phyloP scores from a whole-genome alignment of 2,797 vertebrate species.

The Erpetoichthys calabaricus region DNA sequence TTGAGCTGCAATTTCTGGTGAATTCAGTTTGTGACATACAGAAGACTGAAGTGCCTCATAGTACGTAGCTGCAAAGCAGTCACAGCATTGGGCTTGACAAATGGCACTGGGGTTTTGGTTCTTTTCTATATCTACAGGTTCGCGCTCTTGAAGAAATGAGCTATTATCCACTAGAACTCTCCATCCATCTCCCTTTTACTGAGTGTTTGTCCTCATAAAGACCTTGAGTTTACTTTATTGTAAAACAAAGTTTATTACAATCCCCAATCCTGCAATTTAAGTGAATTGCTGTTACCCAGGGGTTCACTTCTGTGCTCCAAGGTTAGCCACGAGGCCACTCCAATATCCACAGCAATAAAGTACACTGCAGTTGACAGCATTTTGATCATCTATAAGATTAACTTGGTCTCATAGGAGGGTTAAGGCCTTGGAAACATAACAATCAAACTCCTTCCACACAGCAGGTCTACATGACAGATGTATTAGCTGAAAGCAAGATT shows the following conservation, averaged over 20 bases:
- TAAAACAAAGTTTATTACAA: neutral
- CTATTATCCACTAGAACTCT: too few relatives aligned
- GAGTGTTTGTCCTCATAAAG: neutral
- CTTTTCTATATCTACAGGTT: too few relatives aligned
- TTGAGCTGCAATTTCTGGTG: too few relatives aligned
- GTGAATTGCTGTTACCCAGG: neutral
- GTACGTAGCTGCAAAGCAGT: too few relatives aligned
- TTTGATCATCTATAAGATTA: conserved; percentile 5
- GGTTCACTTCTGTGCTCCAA: neutral
- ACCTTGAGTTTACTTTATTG: neutral
- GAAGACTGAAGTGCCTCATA: too few relatives aligned
- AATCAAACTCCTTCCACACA: neutral
- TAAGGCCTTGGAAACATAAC: conserved; percentile 1
- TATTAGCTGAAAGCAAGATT: too few relatives aligned
- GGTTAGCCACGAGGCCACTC: conserved; percentile 5
- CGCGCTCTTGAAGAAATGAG: too few relatives aligned
- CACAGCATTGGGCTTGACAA: too few relatives aligned
- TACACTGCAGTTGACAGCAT: conserved; percentile 5
- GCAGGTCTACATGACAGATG: too few relatives aligned
- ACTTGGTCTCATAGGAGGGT: conserved; percentile 2
- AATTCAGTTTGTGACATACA: too few relatives aligned
- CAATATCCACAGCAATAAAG: conserved; percentile 1
- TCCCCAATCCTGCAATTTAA: neutral
- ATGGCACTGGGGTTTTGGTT: too few relatives aligned
- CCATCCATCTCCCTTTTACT: too few relatives aligned